Evolutionary conservation across 2,113 vertebrate species (phyloP).

Genomic region (Cebus imitator): DNA sequence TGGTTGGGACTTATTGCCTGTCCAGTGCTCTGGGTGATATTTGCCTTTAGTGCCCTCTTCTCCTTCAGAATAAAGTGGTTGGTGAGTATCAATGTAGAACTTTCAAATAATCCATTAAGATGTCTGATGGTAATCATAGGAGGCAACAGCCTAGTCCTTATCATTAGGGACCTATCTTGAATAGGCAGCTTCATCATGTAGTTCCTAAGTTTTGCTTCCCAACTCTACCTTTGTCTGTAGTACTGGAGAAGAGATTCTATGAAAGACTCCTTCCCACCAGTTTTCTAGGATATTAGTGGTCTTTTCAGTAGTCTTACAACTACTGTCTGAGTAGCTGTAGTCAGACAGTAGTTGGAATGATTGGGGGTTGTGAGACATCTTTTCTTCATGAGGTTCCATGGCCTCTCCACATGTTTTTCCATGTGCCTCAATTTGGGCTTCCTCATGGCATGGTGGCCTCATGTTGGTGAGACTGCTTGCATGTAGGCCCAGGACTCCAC

Average conservation of each 20-base stretch:
- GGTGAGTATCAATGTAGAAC: conserved; percentile 85
- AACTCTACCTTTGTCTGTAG: background rate
- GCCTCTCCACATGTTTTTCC: background rate
- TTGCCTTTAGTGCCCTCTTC: conserved; percentile 93
- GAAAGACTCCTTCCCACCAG: background rate
- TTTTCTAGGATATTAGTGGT: background rate
- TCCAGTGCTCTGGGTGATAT: conserved; percentile 94
- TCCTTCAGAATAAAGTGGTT: conserved; percentile 96
- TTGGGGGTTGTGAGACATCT: background rate
- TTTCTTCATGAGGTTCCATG: background rate
- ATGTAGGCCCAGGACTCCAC: background rate
- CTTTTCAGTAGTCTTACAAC: background rate
- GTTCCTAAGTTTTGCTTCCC: background rate
- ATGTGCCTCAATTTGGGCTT: background rate
- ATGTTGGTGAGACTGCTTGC: background rate
- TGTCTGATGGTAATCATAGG: background rate
- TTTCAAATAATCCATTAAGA: too few species aligned
- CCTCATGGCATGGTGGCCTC: background rate
- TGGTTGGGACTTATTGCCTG: conserved; percentile 94
- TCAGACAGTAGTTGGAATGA: background rate
- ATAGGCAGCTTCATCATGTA: background rate
- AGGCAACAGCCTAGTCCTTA: too few species aligned
- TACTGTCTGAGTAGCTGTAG: background rate
- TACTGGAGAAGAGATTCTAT: background rate
- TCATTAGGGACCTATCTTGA: background rate